phyloP scores from a whole-genome alignment of 2,888 invertebrate genomes.

The Aleiodes alternator region DNA sequence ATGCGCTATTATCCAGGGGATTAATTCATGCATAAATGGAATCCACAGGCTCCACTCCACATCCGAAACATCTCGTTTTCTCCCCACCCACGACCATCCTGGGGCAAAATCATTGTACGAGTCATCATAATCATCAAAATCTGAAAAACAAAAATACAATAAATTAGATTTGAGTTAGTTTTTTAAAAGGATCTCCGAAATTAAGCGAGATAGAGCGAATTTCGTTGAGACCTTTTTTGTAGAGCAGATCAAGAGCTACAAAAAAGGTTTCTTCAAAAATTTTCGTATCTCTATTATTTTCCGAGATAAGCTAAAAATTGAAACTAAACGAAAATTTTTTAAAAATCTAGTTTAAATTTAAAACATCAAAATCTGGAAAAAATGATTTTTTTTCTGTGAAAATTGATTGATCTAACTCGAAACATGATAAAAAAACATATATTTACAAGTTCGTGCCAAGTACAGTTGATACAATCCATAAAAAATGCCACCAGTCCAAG shows the following conservation, averaged over 20 bases:
- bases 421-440: background rate
- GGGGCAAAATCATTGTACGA: slow-evolving; percentile 77
- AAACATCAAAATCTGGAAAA: no score
- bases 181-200: no score
- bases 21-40: slow-evolving; percentile 76
- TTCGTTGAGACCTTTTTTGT: no score
- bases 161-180: no score
- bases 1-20: slow-evolving; percentile 79
- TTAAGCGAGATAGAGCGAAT: no score
- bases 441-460: slow-evolving; percentile 30
- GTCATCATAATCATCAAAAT: slow-evolving; percentile 73
- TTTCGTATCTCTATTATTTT: no score
- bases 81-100: slow-evolving; percentile 78
- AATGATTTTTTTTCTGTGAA: no score
- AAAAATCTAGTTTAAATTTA: no score
- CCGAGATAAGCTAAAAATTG: no score
- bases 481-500: slow-evolving; percentile 33
- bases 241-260: no score
- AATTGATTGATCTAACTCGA: no score
- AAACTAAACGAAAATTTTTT: background rate
- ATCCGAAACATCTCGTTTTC: slow-evolving; percentile 82
- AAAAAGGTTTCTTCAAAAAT: no score
- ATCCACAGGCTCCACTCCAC: slow-evolving; percentile 84
- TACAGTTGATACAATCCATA: slow-evolving; percentile 29
- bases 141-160: slow-evolving; percentile 65